Evolutionary conservation across 2,113 vertebrate species (phyloP).

Genomic region (Hoplias malabaricus): DNA sequence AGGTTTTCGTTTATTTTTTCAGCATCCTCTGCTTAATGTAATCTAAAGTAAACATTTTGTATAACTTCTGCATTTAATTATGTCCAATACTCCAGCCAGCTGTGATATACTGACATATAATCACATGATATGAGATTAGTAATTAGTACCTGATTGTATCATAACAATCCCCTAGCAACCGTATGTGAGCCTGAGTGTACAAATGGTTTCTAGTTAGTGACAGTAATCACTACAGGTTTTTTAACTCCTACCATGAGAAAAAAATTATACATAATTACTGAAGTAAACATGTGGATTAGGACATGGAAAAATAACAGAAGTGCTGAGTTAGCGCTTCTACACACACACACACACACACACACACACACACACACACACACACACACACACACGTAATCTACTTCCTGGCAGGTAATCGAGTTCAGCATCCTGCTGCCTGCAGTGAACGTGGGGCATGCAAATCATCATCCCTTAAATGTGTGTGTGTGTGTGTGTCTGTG

Average conservation of each 20-base stretch:
- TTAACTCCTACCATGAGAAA: not conserved
- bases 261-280: not conserved
- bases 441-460: conserved; percentile 32
- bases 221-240: not conserved
- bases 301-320: not conserved
- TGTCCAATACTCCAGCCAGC: not conserved
- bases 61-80: too few relatives aligned
- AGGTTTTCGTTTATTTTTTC: too few relatives aligned
- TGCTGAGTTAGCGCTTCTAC: conserved; percentile 20
- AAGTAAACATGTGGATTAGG: not conserved
- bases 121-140: not conserved
- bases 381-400: conserved; percentile 5
- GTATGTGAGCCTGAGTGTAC: not conserved
- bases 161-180: not conserved
- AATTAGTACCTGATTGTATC: not conserved
- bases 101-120: not conserved
- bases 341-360: too few relatives aligned
- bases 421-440: conserved; percentile 5
- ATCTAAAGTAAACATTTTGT: not conserved
- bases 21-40: too few relatives aligned
- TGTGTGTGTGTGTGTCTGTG: conserved; percentile 38
- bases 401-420: conserved; percentile 39
- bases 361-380: too few relatives aligned
- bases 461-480: conserved; percentile 8
- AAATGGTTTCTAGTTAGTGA: not conserved